Evolutionary conservation across 2,113 vertebrate species (phyloP).

Genomic region (Etia nguti): DNA sequence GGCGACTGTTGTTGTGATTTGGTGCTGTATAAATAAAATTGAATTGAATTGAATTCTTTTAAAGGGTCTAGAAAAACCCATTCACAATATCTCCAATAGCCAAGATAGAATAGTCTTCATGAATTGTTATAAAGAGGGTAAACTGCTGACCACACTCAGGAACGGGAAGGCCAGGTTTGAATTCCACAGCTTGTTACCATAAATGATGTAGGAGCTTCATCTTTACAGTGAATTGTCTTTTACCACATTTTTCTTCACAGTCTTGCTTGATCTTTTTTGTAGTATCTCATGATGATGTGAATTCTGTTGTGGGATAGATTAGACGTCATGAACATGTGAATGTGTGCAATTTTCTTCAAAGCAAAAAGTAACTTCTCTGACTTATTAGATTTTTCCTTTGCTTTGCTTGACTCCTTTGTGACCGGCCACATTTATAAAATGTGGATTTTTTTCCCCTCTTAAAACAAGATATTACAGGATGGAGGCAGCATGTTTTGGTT

Average conservation of each 20-base stretch:
- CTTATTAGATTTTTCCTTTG: not conserved
- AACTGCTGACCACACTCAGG: not conserved
- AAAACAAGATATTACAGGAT: conserved; percentile 32
- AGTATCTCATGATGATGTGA: not conserved
- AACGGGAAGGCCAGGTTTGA: no score
- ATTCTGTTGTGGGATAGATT: not conserved
- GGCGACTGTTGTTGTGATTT: no score
- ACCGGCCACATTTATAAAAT: conserved; percentile 31
- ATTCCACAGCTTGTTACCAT: not conserved
- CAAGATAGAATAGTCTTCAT: not conserved
- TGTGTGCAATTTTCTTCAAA: not conserved
- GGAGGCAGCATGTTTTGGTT: conserved; percentile 16
- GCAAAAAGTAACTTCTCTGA: not conserved
- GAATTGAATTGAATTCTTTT: no score
- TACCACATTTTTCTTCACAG: not conserved
- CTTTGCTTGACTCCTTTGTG: conserved; percentile 5
- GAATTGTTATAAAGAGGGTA: not conserved
- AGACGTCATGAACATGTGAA: not conserved
- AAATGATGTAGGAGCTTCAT: not conserved
- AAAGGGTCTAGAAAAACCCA: not conserved
- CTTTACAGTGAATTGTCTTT: not conserved
- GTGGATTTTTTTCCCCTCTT: not conserved
- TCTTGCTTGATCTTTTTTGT: not conserved
- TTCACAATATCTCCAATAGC: no score
- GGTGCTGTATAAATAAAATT: no score